Evolutionary conservation across 2,888 invertebrate species (phyloP).

Genomic region (Heliconius hortense): DNA sequence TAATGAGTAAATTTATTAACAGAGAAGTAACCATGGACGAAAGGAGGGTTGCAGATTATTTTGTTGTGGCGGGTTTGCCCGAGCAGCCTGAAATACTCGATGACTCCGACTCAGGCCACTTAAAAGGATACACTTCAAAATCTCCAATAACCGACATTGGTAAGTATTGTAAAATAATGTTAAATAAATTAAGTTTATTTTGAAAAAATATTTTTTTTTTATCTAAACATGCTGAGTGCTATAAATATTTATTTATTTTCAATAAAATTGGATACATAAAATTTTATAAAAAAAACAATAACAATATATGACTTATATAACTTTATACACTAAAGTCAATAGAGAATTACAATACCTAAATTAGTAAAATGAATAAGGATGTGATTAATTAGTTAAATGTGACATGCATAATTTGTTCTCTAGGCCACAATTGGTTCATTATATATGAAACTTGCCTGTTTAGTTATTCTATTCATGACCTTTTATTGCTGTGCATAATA

Average conservation of each 20-base stretch:
- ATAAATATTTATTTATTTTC: background rate
- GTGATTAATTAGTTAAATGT: slow-evolving; percentile 50
- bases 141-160: slow-evolving; percentile 98
- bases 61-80: slow-evolving; percentile 97
- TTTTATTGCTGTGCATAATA: slow-evolving; percentile 39
- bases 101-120: slow-evolving; percentile 90
- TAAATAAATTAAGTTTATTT: background rate
- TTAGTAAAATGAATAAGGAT: slow-evolving; percentile 49
- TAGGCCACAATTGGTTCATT: slow-evolving; percentile 53
- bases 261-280: background rate
- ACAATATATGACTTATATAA: background rate
- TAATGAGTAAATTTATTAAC: background rate
- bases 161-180: slow-evolving; percentile 49
- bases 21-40: slow-evolving; percentile 86
- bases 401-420: slow-evolving; percentile 51
- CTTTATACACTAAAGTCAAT: background rate
- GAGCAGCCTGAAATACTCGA: slow-evolving; percentile 89
- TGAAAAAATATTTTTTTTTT: background rate
- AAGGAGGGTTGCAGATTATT: slow-evolving; percentile 96
- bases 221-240: background rate
- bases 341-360: slow-evolving; percentile 21
- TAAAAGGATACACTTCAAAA: slow-evolving; percentile 90
- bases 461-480: slow-evolving; percentile 38
- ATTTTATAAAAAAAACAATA: background rate
- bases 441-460: slow-evolving; percentile 41